These are phyloP conservation scores for Pachypanchax playfairii DNA, from an alignment of 2,113 vertebrate genomes.

Conservation along the genomic window DNA sequence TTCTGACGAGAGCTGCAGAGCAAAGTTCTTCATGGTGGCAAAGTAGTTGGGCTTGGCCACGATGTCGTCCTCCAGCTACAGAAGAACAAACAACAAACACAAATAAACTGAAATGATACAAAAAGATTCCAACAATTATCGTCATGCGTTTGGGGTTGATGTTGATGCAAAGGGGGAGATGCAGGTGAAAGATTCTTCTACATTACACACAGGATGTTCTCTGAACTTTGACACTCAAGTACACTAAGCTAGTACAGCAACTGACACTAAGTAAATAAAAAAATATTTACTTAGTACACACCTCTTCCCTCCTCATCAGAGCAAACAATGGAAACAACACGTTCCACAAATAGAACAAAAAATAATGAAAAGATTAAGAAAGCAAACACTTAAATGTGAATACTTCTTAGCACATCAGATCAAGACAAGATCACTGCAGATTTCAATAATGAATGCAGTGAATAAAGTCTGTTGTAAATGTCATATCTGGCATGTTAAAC, in stretches of 20 bases:
- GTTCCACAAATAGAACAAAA: constrained; percentile 30
- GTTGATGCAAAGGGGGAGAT: not conserved
- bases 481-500: not conserved
- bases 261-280: constrained; percentile 1
- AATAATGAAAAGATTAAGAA: constrained; percentile 31
- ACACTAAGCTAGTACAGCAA: constrained; percentile 27
- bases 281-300: constrained; percentile 23
- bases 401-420: constrained; percentile 12
- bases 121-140: not conserved
- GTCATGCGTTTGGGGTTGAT: not conserved
- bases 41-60: constrained; percentile 99
- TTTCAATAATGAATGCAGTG: constrained; percentile 29
- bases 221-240: constrained; percentile 9
- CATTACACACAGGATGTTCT: constrained; percentile 24
- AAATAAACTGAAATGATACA: not conserved
- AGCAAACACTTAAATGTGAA: constrained; percentile 19
- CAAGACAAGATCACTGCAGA: too few species aligned
- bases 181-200: constrained; percentile 34
- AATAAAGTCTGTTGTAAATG: not conserved
- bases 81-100: not conserved
- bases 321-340: constrained; percentile 45
- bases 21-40: constrained; percentile 99
- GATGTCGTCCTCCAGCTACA: constrained; percentile 97
- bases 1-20: constrained; percentile 94
- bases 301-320: constrained; percentile 64